Percentiles rank a stretch among this genome's conserved stretches.
Conservation (phyloP, 2,797 vertebrate species). For the Buceros bicornis region DNA sequence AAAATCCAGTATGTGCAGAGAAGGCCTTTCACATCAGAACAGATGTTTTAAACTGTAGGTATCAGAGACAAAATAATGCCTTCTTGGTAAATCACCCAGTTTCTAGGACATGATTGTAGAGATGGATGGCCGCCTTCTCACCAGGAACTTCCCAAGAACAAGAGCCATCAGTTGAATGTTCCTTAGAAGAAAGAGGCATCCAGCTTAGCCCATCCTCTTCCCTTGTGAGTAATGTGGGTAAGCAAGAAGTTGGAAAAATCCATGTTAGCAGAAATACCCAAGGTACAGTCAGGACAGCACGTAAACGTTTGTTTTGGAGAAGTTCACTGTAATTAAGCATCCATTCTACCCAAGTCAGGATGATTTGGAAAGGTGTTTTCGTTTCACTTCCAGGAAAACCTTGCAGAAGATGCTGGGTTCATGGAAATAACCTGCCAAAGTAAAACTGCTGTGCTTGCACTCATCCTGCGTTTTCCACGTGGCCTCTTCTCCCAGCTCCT, state of each 20-base stretch:
- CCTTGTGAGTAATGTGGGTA: not conserved
- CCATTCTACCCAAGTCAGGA: constrained; percentile 39
- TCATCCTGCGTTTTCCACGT: constrained; percentile 14
- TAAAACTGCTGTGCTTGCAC: constrained; percentile 63
- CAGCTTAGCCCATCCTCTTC: not conserved
- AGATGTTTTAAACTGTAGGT: not conserved
- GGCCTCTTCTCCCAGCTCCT: constrained; percentile 2
- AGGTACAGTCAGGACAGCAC: constrained; percentile 15
- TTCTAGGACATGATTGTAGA: not conserved
- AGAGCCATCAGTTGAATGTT: not conserved
- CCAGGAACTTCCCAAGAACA: not conserved
- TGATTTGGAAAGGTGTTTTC: constrained; percentile 64
- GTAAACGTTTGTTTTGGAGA: constrained; percentile 51
- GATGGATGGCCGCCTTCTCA: not conserved
- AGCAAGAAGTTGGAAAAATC: not conserved
- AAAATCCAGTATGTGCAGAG: not conserved
- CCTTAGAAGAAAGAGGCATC: not conserved
- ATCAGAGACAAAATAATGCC: not conserved
- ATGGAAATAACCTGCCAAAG: constrained; percentile 54
- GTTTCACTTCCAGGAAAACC: constrained; percentile 66
- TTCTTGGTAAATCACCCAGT: not conserved
- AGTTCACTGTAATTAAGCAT: constrained; percentile 14
- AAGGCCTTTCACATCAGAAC: not conserved
- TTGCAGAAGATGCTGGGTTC: constrained; percentile 47
- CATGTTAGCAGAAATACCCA: not conserved